Percentiles rank a stretch among this genome's conserved stretches.
Evolutionary conservation across 2,113 vertebrate genomes (phyloP).

Genomic region (Platycercus adscitus): DNA sequence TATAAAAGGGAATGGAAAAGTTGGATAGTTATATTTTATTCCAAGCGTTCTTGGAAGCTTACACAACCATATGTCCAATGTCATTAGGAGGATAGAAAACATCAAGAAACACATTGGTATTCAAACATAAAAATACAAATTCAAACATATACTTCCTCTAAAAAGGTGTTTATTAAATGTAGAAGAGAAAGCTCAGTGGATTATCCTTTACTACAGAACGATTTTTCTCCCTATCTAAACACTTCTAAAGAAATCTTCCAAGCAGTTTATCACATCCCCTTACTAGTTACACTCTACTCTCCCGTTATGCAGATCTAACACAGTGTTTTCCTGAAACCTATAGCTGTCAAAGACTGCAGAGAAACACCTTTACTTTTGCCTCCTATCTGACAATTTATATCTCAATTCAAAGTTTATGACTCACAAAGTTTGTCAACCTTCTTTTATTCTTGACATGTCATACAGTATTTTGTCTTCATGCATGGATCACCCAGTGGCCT

Average conservation of each 20-base stretch:
- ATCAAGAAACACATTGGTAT: background rate
- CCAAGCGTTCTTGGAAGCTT: background rate
- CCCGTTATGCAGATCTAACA: background rate
- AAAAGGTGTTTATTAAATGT: background rate
- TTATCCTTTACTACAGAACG: background rate
- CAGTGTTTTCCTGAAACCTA: background rate
- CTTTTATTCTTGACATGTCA: constrained; percentile 23
- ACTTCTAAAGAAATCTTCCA: background rate
- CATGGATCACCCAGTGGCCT: background rate
- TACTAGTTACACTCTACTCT: background rate
- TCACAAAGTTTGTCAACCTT: constrained; percentile 11
- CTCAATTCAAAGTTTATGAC: background rate
- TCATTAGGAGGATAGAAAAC: background rate
- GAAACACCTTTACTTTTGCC: constrained; percentile 6
- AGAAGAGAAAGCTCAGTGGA: background rate
- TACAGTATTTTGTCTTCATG: background rate
- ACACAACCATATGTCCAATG: background rate
- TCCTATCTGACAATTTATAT: constrained; percentile 23
- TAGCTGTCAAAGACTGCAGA: constrained; percentile 5
- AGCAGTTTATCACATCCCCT: background rate
- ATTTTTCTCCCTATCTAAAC: background rate
- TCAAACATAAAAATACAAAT: background rate
- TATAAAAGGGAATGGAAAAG: background rate
- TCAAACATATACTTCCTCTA: background rate
- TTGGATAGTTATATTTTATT: background rate